These are phyloP conservation scores for Prunella himalayana DNA, from an alignment of 2,113 vertebrate species.

Conservation along the genomic window DNA sequence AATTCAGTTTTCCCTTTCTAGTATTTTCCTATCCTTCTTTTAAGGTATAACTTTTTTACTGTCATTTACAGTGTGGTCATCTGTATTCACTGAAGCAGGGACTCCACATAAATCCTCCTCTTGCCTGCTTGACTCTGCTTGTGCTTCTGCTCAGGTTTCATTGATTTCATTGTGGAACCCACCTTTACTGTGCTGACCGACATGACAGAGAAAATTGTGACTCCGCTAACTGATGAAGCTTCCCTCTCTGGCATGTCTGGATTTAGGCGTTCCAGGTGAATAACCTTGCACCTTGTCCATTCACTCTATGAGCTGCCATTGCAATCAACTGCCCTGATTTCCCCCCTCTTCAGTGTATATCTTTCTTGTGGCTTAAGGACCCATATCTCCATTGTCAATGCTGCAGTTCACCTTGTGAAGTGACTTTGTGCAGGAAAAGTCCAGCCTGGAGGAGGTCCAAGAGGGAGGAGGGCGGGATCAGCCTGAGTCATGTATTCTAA, in stretches of 20 bases:
- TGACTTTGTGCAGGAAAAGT: neutral
- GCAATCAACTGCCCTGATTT: neutral
- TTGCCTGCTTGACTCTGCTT: neutral
- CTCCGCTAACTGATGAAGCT: slow-evolving; percentile 88
- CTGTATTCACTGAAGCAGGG: neutral
- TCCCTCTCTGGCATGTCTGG: slow-evolving; percentile 78
- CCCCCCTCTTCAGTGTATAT: fast-evolving
- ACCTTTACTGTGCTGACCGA: slow-evolving; percentile 96
- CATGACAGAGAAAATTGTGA: slow-evolving; percentile 95
- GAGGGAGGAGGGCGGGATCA: neutral
- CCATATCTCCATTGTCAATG: fast-evolving
- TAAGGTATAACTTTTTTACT: neutral
- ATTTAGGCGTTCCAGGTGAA: slow-evolving; percentile 88
- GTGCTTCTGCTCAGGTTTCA: slow-evolving; percentile 83
- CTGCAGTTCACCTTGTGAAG: fast-evolving
- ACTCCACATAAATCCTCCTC: neutral
- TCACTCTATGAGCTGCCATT: neutral
- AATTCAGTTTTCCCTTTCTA: neutral
- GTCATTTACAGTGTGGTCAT: neutral
- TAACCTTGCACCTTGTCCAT: neutral
- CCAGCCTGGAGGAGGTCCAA: neutral
- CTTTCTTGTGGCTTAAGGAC: neutral
- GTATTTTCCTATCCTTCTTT: neutral
- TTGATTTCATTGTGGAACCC: slow-evolving; percentile 97
- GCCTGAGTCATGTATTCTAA: neutral